A percentile compares a stretch with the other conserved stretches of the same genome.
Evolutionary conservation across 2,888 invertebrate genomes (phyloP).

Genomic region (Lepidochrysops patricia): DNA sequence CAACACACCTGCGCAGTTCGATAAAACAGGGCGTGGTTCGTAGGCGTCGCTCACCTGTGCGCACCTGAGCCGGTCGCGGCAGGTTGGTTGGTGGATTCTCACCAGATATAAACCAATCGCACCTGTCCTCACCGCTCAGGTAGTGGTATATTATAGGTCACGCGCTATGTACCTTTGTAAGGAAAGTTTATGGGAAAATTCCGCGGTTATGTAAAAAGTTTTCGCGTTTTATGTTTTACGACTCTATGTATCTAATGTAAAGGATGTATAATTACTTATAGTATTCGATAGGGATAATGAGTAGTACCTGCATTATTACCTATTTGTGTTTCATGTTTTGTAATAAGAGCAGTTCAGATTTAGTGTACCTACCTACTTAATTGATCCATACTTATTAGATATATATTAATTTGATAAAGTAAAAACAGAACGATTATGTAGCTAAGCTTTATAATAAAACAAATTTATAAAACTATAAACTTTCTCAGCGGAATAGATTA

Average conservation of each 20-base stretch:
- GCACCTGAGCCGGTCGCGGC: conserved; percentile 45
- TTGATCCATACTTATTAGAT: no score
- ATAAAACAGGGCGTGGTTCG: conserved; percentile 62
- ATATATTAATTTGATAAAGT: no score
- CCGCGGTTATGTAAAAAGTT: background rate
- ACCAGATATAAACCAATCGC: conserved; percentile 36
- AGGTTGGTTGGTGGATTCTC: conserved; percentile 49
- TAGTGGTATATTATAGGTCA: conserved; percentile 36
- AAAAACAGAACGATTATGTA: no score
- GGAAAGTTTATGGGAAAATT: background rate
- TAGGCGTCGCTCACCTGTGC: conserved; percentile 45
- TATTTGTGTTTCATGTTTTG: no score
- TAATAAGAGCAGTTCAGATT: no score
- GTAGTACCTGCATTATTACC: no score
- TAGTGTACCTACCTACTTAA: no score
- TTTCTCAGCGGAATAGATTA: background rate
- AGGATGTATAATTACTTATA: no score
- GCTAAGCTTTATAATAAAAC: background rate
- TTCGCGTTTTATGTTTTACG: background rate
- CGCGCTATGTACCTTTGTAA: conserved; percentile 11
- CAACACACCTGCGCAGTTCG: conserved; percentile 71
- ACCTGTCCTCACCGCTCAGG: conserved; percentile 47
- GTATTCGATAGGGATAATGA: no score
- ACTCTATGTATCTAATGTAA: no score
- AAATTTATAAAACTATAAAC: background rate